Evolutionary conservation across 2,113 vertebrate genomes (phyloP).

Genomic region (Hemibates koningsi): DNA sequence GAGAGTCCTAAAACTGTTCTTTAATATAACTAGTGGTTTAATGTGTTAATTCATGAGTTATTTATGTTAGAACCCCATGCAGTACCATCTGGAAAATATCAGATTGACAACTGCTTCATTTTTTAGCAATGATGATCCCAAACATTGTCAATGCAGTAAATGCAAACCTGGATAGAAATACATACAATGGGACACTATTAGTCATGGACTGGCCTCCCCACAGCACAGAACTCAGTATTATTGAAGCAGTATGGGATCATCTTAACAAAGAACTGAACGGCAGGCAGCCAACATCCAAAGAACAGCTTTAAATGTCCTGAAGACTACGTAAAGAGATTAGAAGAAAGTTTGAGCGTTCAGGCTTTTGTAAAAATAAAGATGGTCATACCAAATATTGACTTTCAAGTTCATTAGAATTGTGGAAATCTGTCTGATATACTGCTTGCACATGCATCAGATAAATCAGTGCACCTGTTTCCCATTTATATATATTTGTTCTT

Average conservation of each 20-base stretch:
- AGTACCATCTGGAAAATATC: neutral
- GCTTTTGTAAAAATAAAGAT: neutral
- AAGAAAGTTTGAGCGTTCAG: neutral
- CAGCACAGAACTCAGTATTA: neutral
- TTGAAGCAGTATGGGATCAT: neutral
- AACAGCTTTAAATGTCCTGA: neutral
- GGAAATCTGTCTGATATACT: neutral
- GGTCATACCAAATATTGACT: neutral
- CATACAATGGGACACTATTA: neutral
- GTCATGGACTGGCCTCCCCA: neutral
- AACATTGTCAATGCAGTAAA: neutral
- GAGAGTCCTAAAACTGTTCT: neutral
- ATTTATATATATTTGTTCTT: neutral
- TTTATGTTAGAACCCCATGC: neutral
- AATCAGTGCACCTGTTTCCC: neutral
- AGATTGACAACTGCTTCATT: neutral
- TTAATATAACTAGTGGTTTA: neutral
- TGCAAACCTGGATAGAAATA: neutral
- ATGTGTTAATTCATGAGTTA: neutral
- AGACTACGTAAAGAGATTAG: neutral
- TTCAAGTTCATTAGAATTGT: neutral
- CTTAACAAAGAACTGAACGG: neutral
- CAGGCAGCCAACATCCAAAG: neutral
- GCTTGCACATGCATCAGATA: neutral
- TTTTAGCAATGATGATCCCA: neutral